A percentile compares a stretch with the other conserved stretches of the same genome.
Evolutionary conservation across 1,140 invertebrate species (phyloP).

Genomic region (Aphidius ervi): DNA sequence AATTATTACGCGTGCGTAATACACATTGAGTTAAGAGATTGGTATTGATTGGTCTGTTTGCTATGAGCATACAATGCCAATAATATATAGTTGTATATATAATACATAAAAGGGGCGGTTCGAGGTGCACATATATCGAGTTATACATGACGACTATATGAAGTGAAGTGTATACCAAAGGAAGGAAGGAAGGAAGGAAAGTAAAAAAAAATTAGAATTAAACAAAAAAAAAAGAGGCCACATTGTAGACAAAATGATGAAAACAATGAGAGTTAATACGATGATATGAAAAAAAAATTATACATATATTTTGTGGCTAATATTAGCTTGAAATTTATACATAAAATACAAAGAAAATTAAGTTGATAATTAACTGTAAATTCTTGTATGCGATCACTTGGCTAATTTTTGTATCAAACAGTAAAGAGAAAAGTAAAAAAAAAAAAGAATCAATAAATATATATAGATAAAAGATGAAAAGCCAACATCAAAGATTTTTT

Average conservation of each 20-base stretch:
- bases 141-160: not conserved
- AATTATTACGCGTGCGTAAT: constrained; percentile 25
- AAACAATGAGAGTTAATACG: constrained; percentile 21
- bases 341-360: constrained; percentile 11
- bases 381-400: no score
- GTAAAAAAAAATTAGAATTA: constrained; percentile 4
- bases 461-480: not conserved
- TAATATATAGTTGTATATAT: constrained; percentile 19
- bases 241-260: constrained; percentile 7
- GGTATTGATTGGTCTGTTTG: constrained; percentile 52
- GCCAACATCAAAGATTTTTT: no score
- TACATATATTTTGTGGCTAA: constrained; percentile 32
- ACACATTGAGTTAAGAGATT: constrained; percentile 43
- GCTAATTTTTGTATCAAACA: not conserved
- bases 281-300: constrained; percentile 26
- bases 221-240: constrained; percentile 11
- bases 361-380: no score
- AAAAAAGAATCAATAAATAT: constrained; percentile 1
- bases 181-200: constrained; percentile 32
- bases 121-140: no score
- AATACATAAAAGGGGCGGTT: no score
- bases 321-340: constrained; percentile 52
- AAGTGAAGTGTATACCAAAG: constrained; percentile 2
- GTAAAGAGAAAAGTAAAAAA: not conserved
- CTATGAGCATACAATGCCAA: constrained; percentile 46